phyloP scores from a whole-genome alignment of 2,888 invertebrate species.

The Drosophila borborema region DNA sequence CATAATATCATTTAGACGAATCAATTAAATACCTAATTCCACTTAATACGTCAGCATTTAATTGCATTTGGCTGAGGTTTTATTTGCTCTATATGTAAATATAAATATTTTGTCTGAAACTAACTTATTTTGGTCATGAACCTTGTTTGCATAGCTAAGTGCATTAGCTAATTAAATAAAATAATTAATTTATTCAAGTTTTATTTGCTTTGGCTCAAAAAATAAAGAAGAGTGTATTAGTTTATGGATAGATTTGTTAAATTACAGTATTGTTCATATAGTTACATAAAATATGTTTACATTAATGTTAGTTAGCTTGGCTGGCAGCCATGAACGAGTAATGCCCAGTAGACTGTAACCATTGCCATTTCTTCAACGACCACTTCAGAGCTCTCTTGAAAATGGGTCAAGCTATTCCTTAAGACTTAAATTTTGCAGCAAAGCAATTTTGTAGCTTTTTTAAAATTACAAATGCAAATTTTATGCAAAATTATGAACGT shows the following conservation, averaged over 20 bases:
- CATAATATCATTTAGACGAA: background rate
- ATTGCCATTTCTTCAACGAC: background rate
- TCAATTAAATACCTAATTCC: conserved; percentile 11
- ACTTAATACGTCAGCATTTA: background rate
- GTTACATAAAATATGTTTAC: background rate
- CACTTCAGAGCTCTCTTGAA: background rate
- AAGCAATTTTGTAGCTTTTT: background rate
- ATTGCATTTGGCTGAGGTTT: background rate
- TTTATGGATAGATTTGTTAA: background rate
- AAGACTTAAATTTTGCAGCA: background rate
- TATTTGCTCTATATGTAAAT: background rate
- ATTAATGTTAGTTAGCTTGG: background rate
- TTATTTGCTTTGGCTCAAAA: background rate
- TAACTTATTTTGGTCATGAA: background rate
- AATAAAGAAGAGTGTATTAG: background rate
- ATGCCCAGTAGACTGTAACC: background rate
- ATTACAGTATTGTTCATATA: background rate
- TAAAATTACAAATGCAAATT: conserved; percentile 25
- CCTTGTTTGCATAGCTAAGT: background rate
- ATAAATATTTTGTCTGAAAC: background rate
- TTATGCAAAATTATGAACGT: conserved; percentile 40
- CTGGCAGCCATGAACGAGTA: background rate
- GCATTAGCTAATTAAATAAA: conserved; percentile 3
- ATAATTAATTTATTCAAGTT: background rate
- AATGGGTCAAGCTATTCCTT: conserved; percentile 6